Evolutionary conservation across 2,797 vertebrate species (phyloP).

Genomic region (Catostomus latipinnis): DNA sequence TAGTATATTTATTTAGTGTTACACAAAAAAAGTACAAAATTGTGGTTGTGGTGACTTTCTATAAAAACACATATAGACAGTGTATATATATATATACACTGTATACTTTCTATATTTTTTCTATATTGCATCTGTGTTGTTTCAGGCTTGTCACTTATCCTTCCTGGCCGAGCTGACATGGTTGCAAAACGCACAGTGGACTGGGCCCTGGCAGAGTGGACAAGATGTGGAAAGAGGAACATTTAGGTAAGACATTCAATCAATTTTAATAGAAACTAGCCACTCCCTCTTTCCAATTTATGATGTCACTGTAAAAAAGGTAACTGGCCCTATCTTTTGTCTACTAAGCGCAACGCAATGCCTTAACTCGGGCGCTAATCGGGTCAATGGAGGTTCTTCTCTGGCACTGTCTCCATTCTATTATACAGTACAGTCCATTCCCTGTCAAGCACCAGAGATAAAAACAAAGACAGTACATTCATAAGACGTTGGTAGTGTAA

Average conservation of each 20-base stretch:
- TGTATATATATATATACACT: no score
- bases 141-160: slow-evolving; percentile 84
- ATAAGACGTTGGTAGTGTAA: no score
- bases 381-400: no score
- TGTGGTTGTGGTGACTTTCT: not conserved
- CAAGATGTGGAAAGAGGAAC: slow-evolving; percentile 93
- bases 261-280: not conserved
- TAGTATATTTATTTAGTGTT: not conserved
- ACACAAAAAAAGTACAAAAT: not conserved
- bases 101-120: not conserved
- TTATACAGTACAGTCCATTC: no score
- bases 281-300: not conserved
- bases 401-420: no score
- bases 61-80: no score
- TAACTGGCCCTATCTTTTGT: no score
- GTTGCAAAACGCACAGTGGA: slow-evolving; percentile 84
- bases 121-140: slow-evolving; percentile 34
- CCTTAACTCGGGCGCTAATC: no score
- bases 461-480: no score
- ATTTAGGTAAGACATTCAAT: slow-evolving; percentile 81
- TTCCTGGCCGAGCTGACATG: slow-evolving; percentile 84
- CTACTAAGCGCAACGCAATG: no score
- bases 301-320: not conserved
- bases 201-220: slow-evolving; percentile 90
- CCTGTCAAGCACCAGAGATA: no score